Evolutionary conservation across 2,888 invertebrate genomes (phyloP).

Genomic region (Blastobasis lacticolella): DNA sequence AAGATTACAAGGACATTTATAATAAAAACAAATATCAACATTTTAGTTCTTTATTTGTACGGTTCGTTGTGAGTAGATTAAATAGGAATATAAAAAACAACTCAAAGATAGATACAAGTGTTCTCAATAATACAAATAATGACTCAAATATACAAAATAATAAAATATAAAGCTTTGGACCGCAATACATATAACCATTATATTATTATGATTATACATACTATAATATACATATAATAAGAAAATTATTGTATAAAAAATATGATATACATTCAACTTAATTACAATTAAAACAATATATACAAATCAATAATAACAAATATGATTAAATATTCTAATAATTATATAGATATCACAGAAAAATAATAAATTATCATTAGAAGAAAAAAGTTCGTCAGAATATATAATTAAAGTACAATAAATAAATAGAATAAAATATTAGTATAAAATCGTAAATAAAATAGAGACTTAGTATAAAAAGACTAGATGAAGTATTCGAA

Average conservation of each 20-base stretch:
- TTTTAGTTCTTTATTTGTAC: conserved; percentile 68
- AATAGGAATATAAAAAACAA: conserved; percentile 1
- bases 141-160: conserved; percentile 2
- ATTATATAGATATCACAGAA: neutral
- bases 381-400: neutral
- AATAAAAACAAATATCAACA: conserved; percentile 13
- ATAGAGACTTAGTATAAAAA: conserved; percentile 40
- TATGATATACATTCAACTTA: conserved; percentile 1
- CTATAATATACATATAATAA: conserved; percentile 1
- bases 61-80: conserved; percentile 26
- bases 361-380: conserved; percentile 8
- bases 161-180: conserved; percentile 10
- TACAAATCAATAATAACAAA: conserved; percentile 11
- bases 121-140: neutral
- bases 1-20: neutral
- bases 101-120: neutral
- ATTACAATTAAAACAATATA: conserved; percentile 11
- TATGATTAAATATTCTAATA: neutral
- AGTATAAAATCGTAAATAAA: conserved; percentile 20
- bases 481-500: conserved; percentile 46
- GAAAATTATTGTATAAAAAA: neutral
- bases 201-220: conserved; percentile 14
- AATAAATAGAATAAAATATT: neutral
- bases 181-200: conserved; percentile 14
- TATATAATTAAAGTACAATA: conserved; percentile 11